Base-by-base conservation (phyloP, 2,888 invertebrate genomes). In the Ctenicera cuprea region DNA sequence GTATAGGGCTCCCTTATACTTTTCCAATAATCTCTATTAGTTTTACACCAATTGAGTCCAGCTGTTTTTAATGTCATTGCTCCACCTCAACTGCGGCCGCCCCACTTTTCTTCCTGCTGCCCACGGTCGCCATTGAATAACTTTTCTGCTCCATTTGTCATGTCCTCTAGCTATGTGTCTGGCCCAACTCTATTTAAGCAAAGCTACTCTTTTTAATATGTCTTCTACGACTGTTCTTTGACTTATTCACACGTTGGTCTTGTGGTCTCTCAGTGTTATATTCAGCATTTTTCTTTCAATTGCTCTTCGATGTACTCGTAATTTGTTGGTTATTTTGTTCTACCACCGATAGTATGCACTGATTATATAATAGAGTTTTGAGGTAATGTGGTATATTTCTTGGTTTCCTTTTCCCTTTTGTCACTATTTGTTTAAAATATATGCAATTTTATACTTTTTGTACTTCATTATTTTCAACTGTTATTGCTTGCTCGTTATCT, bases 261-360 rank as follows among this genome's bases (percentile, higher is more conserved):
- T 12, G 41, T 41, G 41, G n/a, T 41, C 41, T 41, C 41, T 41
- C 41, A 11, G 41, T 41, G 11, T 41, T 41, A 41, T 41, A 41
- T 11, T 8, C 41, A 41, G 41, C 7, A 41, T 41, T 41, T 41
- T 41, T n/a, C n/a, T n/a, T n/a, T n/a, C n/a, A n/a, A n/a, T n/a
- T n/a, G n/a, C n/a, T n/a, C n/a, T n/a, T n/a, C 41, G n/a, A 41
- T 41, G 2, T 41, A 41, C n/a, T n/a, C n/a, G n/a, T n/a, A n/a
- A n/a, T n/a, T n/a, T n/a, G n/a, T n/a, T n/a, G n/a, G n/a, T n/a
- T n/a, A n/a, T n/a, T n/a, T n/a, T n/a, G n/a, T n/a, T n/a, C n/a
- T n/a, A n/a, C n/a, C n/a, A n/a, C n/a, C n/a, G n/a, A n/a, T n/a
- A n/a, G n/a, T n/a, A n/a, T n/a, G n/a, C n/a, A n/a, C n/a, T n/a